Evolutionary conservation across 2,797 vertebrate genomes (phyloP).

Genomic region (Arrhamphus sclerolepis): DNA sequence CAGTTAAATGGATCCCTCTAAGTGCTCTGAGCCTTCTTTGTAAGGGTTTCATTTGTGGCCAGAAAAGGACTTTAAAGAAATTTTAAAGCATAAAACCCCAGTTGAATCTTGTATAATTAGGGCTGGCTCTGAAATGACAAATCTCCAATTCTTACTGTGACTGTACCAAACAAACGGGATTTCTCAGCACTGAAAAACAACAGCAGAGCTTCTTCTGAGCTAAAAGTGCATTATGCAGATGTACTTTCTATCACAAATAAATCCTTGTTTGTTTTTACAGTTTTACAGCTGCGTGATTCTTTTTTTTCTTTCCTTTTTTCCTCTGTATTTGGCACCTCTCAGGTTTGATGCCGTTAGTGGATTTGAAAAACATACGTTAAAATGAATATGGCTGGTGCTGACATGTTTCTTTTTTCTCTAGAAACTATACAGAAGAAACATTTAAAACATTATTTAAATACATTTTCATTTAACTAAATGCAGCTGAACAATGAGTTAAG

Average conservation of each 20-base stretch:
- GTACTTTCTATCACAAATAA: slow-evolving; percentile 7
- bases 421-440: neutral
- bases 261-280: neutral
- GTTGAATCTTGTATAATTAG: neutral
- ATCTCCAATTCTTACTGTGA: neutral
- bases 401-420: neutral
- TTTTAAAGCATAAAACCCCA: neutral
- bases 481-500: neutral
- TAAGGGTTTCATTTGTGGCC: too few species aligned
- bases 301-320: too few species aligned
- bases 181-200: slow-evolving; percentile 2
- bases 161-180: slow-evolving; percentile 7
- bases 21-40: too few species aligned
- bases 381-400: too few species aligned
- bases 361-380: too few species aligned
- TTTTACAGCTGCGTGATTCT: neutral
- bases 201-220: neutral
- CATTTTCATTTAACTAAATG: neutral
- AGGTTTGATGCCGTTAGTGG: too few species aligned
- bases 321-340: too few species aligned
- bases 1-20: too few species aligned
- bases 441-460: neutral
- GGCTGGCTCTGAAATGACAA: neutral
- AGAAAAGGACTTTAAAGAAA: too few species aligned
- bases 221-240: neutral